Evolutionary conservation across 1,140 invertebrate species (phyloP).

Genomic region (Drosophila aff.): DNA sequence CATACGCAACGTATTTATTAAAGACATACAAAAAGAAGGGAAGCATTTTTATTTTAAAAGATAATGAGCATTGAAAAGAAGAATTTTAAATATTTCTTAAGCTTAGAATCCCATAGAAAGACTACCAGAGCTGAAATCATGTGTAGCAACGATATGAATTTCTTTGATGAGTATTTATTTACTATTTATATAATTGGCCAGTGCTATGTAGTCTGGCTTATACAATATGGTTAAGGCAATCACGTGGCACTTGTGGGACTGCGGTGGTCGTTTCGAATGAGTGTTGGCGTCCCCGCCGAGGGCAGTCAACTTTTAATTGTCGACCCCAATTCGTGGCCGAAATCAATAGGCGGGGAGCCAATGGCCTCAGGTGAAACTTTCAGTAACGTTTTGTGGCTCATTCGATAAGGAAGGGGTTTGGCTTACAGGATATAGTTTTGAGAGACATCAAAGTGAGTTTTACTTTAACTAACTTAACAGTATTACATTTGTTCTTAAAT

Average conservation of each 20-base stretch:
- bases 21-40: slow-evolving; percentile 14
- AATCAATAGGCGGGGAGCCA: slow-evolving; percentile 39
- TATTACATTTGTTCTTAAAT: slow-evolving; percentile 24
- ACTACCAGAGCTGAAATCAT: no score
- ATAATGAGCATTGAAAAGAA: no score
- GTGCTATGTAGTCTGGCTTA: neutral
- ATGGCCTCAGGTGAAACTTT: slow-evolving; percentile 15
- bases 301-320: slow-evolving; percentile 47
- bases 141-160: neutral
- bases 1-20: slow-evolving; percentile 77
- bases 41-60: neutral
- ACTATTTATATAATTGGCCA: neutral
- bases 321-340: slow-evolving; percentile 32
- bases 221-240: neutral
- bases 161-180: slow-evolving; percentile 14
- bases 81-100: neutral
- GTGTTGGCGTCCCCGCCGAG: neutral
- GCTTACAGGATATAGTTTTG: slow-evolving; percentile 23
- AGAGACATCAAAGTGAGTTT: slow-evolving; percentile 30
- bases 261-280: neutral
- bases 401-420: slow-evolving; percentile 40
- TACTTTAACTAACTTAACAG: slow-evolving; percentile 37
- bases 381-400: slow-evolving; percentile 48
- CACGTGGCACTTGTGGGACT: neutral
- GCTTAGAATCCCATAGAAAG: neutral